Evolutionary conservation across 2,797 vertebrate genomes (phyloP), one percentile per base, ranked within the genome.

Genomic region (Melanotaenia boesemani): DNA sequence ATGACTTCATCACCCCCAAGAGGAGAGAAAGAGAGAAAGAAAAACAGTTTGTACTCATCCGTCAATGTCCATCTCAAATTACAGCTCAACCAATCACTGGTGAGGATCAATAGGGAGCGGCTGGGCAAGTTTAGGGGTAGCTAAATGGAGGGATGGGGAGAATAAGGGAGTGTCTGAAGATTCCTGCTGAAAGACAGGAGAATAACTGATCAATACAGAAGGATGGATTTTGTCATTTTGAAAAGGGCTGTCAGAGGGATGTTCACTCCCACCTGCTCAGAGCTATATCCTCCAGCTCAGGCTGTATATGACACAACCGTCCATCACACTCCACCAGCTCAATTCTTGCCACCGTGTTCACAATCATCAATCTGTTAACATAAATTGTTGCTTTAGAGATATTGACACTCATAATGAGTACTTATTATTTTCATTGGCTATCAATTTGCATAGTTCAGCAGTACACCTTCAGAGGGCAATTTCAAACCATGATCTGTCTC

Each of bases 61-160:
- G 90, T 97, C 97, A 96, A 90, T 90, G 95, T 96, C 97, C 84
- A 83, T 93, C 95, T 94, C 91, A 92, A 91, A 95, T 96, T 93
- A 93, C 88, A 83, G 89, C 94, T 91, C 96, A 88, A 96, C 95
- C 93, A 95, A 96, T 97, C 96, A 96, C 92, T 67, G 59, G 82
- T 66, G 83, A 86, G 93, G 95, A 97, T 97, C 97, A 94, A 96
- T 96, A 95, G 88, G 86, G 88, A 96, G 94, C 93, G 87, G 86
- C 92, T 92, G 90, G 90, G 90, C 85, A 92, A 89, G 86, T 68
- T 74, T 74, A 84, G 78, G 80, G 77, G 60, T 63, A 76, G 74
- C 52, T 91, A 75, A 73, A 80, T 89, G 87, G 92, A 81, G 86
- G 89, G 88, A 88, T 73, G 91, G 84, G 86, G 93, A 91, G 90